These are phyloP conservation scores for Novumbra hubbsi DNA, from an alignment of 2,797 vertebrate species.

Conservation along the genomic window DNA sequence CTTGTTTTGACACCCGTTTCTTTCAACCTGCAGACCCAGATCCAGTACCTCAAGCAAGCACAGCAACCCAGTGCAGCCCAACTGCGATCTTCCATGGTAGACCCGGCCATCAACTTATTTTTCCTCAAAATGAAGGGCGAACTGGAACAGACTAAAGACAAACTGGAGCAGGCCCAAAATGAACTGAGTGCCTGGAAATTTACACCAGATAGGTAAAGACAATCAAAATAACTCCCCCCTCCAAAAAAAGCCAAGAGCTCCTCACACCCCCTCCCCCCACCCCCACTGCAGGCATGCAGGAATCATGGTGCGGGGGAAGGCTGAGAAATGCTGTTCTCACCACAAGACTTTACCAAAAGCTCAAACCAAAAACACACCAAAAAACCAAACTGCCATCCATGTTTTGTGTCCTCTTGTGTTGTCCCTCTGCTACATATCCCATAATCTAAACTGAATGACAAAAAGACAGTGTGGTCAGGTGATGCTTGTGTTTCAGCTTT, in stretches of 20 bases:
- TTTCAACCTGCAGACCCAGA: constrained; percentile 88
- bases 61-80: constrained; percentile 98
- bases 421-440: constrained; percentile 93
- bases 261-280: constrained; percentile 84
- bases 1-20: constrained; percentile 23
- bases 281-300: constrained; percentile 98
- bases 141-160: constrained; percentile 99
- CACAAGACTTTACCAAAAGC: constrained; percentile 94
- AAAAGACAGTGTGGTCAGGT: constrained; percentile 91
- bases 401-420: constrained; percentile 84
- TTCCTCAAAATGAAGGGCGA: constrained; percentile 99
- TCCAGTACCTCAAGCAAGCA: constrained; percentile 99
- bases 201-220: constrained; percentile 99
- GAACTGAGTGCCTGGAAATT: constrained; percentile 99
- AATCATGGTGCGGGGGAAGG: constrained; percentile 88
- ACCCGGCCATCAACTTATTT: constrained; percentile 99
- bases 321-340: constrained; percentile 95
- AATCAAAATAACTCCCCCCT: constrained; percentile 85
- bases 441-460: constrained; percentile 78
- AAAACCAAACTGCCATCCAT: constrained; percentile 77
- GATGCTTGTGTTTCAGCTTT: constrained; percentile 99
- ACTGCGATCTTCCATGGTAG: constrained; percentile 98
- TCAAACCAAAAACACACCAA: constrained; percentile 72
- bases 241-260: constrained; percentile 92
- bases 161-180: constrained; percentile 99